Base-by-base conservation (phyloP, 1,140 invertebrate genomes). In the Alviniconcha marisindica region DNA sequence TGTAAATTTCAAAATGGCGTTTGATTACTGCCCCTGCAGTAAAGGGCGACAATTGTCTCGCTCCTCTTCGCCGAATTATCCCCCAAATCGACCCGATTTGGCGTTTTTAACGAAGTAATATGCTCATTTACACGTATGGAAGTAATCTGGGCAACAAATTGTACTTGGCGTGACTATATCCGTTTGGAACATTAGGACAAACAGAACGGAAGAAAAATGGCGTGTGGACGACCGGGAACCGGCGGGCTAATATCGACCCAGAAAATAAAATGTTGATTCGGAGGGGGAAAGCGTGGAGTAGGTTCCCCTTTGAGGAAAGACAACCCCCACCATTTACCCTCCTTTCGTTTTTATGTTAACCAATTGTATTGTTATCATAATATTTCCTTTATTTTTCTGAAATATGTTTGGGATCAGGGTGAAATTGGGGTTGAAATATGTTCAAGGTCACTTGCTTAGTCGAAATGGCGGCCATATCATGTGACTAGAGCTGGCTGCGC, bases 1-100 rank as follows among this genome's bases (percentile, higher is more conserved):
- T 77, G 69, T 80, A 48, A 28, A 81, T 84, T 81, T 84, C 83
- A 84, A 84, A 83, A 83, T 83, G 82, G 81, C 81, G 81, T 56
- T 36, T 60, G 81, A 77, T 83, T 83, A 83, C 77, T 83, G 76
- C 77, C 82, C 82, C 77, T 79, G 76, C 63, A 71, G 44, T 69
- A 83, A 83, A 77, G 82, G 82, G 82, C 60, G 82, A 83, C 82
- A 83, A 83, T 83, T 83, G 60, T 79, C 76, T 80, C 40, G 78
- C 56, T 42, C 78, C 33, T 80, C 36, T 60, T 80, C 56, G 56
- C 56, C 78, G 78, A 80, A 80, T 80, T 80, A 80, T 80, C 78
- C 78, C 78, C 78, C 78, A 80, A 80, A 66, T 60, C 78, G 36
- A 31, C 78, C 18, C n/a, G 56, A 78, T 38, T 44, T 60, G 66